Base-by-base conservation (phyloP, 1,140 invertebrate genomes). In the Neoseiulus cucumeris region DNA sequence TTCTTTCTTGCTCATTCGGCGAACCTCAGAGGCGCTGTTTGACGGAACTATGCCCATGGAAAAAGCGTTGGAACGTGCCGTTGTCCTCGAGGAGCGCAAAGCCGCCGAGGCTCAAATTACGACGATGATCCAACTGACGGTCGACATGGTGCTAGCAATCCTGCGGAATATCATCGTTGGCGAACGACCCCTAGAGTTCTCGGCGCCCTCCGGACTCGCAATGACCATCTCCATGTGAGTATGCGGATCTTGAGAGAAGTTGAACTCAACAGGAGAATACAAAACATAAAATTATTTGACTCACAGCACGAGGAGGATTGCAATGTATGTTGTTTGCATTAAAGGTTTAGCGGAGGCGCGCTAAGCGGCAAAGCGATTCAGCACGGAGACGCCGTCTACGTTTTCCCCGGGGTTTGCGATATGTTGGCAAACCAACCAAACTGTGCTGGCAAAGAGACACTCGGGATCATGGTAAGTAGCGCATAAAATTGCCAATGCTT, bases 161-260 rank as follows among this genome's bases (percentile, higher is more conserved):
- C 44, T 72, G 12, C 68, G 67, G 33, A 72, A 72, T 64, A 72
- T 72, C 45, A 69, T 72, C 33, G 71, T 72, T 44, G 71, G 71
- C 17, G 71, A 72, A 65, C 67, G 72, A 41, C 71, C 71, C 1
- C 65, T 72, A 39, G 68, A 72, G 64, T 72, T 72, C 59, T 66
- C 67, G 9, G 71, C 71, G 17, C 71, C 71, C 20, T 71, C 70
- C 68, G 71, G 71, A 25, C 65, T 72, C 7, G 69, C 70, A 12
- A 51, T 72, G 14, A 72, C 71, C 14, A 72, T 72, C 66, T 69
- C 71, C 29, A 72, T 72, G 71, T 72, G 68, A 69, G 67, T 65
- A n/a, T 30, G 20, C 1, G 33, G n/a, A n/a, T n/a, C n/a, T n/a
- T n/a, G n/a, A n/a, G n/a, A n/a, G n/a, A n/a, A n/a, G n/a, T n/a